Percentiles rank a stretch among this genome's conserved stretches.
These are phyloP conservation scores for Pocillopora grandis DNA, from an alignment of 92 coral and sea anemone species.

Conservation along the genomic window DNA sequence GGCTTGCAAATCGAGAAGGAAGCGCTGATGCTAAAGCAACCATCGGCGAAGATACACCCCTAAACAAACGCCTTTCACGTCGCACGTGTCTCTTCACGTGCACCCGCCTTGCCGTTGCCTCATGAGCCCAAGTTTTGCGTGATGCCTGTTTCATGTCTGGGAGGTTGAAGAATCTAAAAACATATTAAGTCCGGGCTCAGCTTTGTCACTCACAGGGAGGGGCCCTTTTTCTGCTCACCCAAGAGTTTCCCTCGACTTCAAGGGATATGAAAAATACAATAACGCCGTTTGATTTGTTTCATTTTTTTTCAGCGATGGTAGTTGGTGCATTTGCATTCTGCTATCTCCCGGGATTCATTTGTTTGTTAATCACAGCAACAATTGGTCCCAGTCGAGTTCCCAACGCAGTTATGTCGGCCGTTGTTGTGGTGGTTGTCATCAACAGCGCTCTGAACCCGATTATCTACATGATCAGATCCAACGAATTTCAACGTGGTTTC, in stretches of 20 bases:
- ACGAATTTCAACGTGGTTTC: conserved; percentile 31
- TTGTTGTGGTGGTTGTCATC: not conserved
- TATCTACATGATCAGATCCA: conserved; percentile 47
- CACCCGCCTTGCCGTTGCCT: no score
- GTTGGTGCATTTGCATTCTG: conserved; percentile 37
- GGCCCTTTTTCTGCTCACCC: not conserved
- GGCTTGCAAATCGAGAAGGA: no score
- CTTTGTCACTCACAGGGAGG: no score
- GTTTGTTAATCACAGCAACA: not conserved
- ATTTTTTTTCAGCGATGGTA: conserved; percentile 17
- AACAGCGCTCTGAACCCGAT: conserved; percentile 54
- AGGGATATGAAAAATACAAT: not conserved
- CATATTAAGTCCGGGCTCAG: no score
- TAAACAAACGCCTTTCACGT: no score
- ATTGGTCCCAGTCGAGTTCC: conserved; percentile 36
- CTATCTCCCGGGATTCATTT: conserved; percentile 33
- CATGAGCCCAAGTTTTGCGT: no score
- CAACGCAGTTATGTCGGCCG: not conserved
- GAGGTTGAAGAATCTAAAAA: no score
- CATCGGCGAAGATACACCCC: no score
- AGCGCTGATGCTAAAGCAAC: no score
- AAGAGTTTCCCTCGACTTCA: not conserved
- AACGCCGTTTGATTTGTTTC: not conserved
- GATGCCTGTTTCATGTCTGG: no score
- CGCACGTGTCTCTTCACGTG: no score